phyloP scores from a whole-genome alignment of 2,888 invertebrate species.

The Xestobium rufovillosum region DNA sequence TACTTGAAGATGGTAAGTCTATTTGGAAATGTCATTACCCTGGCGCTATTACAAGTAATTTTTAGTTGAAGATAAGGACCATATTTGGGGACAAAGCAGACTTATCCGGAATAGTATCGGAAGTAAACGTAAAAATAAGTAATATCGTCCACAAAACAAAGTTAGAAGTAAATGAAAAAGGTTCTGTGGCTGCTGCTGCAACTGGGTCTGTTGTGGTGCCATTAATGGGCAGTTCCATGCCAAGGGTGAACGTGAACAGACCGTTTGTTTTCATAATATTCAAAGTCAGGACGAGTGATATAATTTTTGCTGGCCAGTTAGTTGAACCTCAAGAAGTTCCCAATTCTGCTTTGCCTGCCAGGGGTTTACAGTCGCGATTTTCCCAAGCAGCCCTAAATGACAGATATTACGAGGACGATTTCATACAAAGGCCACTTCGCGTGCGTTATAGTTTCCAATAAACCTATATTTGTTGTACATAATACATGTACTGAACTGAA shows the following conservation, averaged over 20 bases:
- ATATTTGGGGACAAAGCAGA: conserved; percentile 52
- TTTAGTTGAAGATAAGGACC: conserved; percentile 52
- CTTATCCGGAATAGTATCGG: conserved; percentile 49
- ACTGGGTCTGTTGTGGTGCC: conserved; percentile 54
- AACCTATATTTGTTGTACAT: no score
- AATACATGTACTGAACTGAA: no score
- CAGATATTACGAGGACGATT: no score
- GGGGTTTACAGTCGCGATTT: no score
- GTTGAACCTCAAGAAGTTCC: conserved; percentile 41
- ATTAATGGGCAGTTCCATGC: conserved; percentile 48
- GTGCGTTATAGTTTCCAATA: no score
- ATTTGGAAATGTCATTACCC: conserved; percentile 3
- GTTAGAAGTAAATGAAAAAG: conserved; percentile 58
- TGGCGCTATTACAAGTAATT: conserved; percentile 19
- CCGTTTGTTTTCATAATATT: conserved; percentile 62
- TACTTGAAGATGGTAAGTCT: conserved; percentile 46
- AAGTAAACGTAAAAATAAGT: conserved; percentile 43
- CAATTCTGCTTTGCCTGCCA: no score
- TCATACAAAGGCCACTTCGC: no score
- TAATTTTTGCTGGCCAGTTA: conserved; percentile 59
- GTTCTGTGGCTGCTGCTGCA: conserved; percentile 58
- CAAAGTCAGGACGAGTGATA: conserved; percentile 47
- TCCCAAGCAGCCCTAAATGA: no score
- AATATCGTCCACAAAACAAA: conserved; percentile 56
- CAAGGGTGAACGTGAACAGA: conserved; percentile 49